Conservation (phyloP, 2,113 vertebrate species). For the Coptodon bakossiorum region DNA sequence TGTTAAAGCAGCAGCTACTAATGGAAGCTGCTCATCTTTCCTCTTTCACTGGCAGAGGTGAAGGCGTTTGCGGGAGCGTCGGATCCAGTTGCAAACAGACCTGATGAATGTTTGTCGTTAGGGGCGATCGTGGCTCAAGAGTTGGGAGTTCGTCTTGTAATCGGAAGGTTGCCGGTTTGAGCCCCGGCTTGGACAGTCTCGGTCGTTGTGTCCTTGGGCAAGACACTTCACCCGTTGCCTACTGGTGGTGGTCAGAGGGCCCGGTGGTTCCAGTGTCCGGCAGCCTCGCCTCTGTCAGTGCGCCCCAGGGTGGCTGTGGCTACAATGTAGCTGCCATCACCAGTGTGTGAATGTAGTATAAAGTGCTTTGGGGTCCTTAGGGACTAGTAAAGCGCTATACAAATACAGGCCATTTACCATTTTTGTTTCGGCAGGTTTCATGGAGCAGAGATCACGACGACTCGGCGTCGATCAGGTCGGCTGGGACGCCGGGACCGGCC, state of each 20-base stretch:
- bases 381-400: background rate
- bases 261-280: fast-evolving
- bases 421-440: constrained; percentile 68
- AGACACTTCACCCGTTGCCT: background rate
- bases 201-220: too few species aligned
- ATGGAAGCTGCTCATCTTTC: background rate
- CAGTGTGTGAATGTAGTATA: background rate
- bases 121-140: fast-evolving
- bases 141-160: background rate
- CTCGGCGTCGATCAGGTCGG: constrained; percentile 77
- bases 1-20: background rate
- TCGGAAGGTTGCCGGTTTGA: background rate
- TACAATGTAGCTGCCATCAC: fast-evolving
- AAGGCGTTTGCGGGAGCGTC: fast-evolving
- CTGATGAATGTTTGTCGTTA: background rate
- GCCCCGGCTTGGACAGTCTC: fast-evolving
- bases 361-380: background rate
- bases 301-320: background rate
- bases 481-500: constrained; percentile 83
- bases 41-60: background rate
- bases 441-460: constrained; percentile 90
- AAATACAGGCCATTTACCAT: fast-evolving
- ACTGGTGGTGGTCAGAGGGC: background rate
- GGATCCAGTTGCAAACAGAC: background rate
- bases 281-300: background rate